phyloP scores from a whole-genome alignment of 2,797 vertebrate species.

The Chelmon rostratus region DNA sequence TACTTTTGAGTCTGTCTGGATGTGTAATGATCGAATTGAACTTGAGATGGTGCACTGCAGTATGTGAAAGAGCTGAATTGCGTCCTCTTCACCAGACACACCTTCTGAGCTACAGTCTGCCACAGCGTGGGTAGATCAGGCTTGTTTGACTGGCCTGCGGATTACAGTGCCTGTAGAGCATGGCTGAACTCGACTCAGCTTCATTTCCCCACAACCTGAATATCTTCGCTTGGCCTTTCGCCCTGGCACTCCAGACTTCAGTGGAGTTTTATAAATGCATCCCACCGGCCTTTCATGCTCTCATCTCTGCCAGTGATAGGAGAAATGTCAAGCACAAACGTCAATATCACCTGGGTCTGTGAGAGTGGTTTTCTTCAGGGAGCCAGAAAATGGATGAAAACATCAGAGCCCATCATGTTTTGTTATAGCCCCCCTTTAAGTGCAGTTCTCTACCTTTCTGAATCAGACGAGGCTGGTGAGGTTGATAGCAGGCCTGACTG shows the following conservation, averaged over 20 bases:
- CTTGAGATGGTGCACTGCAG: constrained; percentile 6
- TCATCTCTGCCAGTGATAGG: constrained; percentile 62
- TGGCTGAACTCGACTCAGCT: constrained; percentile 23
- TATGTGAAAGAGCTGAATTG: constrained; percentile 43
- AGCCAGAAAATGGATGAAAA: constrained; percentile 68
- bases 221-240: constrained; percentile 62
- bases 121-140: constrained; percentile 22
- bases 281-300: constrained; percentile 49
- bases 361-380: constrained; percentile 66
- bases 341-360: constrained; percentile 68
- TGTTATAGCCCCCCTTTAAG: constrained; percentile 44
- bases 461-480: constrained; percentile 38
- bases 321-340: constrained; percentile 67
- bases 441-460: constrained; percentile 38
- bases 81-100: constrained; percentile 8
- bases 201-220: constrained; percentile 55
- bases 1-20: constrained; percentile 27
- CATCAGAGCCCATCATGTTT: constrained; percentile 66
- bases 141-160: constrained; percentile 28
- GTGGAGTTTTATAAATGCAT: constrained; percentile 63
- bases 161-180: constrained; percentile 31
- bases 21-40: constrained; percentile 40
- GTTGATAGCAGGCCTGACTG: constrained; percentile 41
- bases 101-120: constrained; percentile 23
- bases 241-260: constrained; percentile 56